phyloP scores from a whole-genome alignment of 2,888 invertebrate genomes.

The Acleris emargana region DNA sequence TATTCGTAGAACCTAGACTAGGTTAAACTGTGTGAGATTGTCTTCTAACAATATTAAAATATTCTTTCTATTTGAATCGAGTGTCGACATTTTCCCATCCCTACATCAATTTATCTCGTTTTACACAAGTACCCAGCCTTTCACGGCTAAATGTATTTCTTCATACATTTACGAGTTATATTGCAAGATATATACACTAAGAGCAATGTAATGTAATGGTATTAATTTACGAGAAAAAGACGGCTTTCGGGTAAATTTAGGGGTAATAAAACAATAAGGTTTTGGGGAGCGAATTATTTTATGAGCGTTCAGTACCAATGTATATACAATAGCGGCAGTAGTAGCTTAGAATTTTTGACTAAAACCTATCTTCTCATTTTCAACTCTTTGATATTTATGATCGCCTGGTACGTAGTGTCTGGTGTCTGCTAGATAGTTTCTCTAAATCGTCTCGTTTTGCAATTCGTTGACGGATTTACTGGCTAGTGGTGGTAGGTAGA shows the following conservation, averaged over 20 bases:
- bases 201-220: slow-evolving; percentile 51
- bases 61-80: slow-evolving; percentile 9
- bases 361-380: no score
- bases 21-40: no score
- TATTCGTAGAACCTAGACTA: no score
- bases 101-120: slow-evolving; percentile 56
- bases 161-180: slow-evolving; percentile 50
- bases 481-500: no score
- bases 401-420: no score
- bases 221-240: slow-evolving; percentile 44
- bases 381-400: no score
- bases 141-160: slow-evolving; percentile 40
- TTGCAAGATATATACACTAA: slow-evolving; percentile 54
- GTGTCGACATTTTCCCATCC: slow-evolving; percentile 40
- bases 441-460: no score
- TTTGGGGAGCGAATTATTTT: not conserved
- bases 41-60: no score
- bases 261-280: slow-evolving; percentile 31
- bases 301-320: not conserved
- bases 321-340: no score
- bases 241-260: slow-evolving; percentile 28
- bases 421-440: no score
- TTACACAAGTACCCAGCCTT: slow-evolving; percentile 42
- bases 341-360: no score
- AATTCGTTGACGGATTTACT: no score